Evolutionary conservation across 2,888 invertebrate genomes (phyloP).

Genomic region (Hypsopygia costalis): DNA sequence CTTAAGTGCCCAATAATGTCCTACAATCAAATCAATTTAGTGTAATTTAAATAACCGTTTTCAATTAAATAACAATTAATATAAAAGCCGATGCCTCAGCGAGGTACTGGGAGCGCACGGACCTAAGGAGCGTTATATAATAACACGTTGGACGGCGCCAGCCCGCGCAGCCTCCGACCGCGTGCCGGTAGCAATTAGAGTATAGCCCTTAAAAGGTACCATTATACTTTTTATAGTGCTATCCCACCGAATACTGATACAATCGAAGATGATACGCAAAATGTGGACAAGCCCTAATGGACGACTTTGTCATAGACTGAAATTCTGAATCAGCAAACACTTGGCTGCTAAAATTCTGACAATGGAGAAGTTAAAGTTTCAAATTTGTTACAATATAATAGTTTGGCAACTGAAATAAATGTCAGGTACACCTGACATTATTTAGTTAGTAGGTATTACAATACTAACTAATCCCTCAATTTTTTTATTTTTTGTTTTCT

Average conservation of each 20-base stretch:
- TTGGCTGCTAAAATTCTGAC: too few relatives aligned
- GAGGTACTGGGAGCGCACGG: conserved; percentile 35
- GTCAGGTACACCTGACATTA: too few relatives aligned
- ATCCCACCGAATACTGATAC: conserved; percentile 15
- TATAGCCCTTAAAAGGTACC: conserved; percentile 40
- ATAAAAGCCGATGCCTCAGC: conserved; percentile 23
- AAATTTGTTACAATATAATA: too few relatives aligned
- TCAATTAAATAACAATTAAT: conserved; percentile 1
- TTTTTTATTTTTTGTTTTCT: too few relatives aligned
- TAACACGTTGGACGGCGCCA: conserved; percentile 41
- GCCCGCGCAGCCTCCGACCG: conserved; percentile 29
- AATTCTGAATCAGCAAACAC: too few relatives aligned
- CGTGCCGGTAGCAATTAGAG: conserved; percentile 59
- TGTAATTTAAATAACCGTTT: background rate
- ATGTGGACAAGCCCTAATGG: too few relatives aligned
- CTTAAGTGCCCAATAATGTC: background rate
- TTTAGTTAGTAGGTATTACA: too few relatives aligned
- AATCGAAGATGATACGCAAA: conserved; percentile 4
- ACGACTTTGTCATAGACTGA: too few relatives aligned
- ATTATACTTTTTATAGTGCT: conserved; percentile 40
- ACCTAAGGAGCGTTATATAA: too few relatives aligned
- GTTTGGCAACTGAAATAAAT: too few relatives aligned
- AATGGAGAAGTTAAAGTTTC: too few relatives aligned
- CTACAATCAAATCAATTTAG: background rate
- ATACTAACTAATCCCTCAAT: too few relatives aligned